Base-by-base conservation (phyloP, 2,888 invertebrate species). In the Caenorhabditis parvicauda region DNA sequence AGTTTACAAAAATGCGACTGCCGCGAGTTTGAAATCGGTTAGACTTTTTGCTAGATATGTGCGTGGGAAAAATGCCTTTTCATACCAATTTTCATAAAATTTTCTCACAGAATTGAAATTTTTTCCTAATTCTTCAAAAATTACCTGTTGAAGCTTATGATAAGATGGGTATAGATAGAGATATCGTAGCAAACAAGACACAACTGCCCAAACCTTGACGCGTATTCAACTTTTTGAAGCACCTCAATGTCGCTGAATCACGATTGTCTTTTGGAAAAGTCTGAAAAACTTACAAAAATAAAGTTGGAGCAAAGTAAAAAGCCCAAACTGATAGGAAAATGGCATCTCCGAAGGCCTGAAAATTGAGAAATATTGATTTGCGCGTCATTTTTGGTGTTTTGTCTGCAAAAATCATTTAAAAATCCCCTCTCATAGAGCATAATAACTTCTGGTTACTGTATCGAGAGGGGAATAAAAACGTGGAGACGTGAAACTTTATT, bases 141-240 rank as follows among this genome's bases (percentile, higher is more conserved):
- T 43, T 28, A 64, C 69, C 70, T 48, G 51, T 70, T 70, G 12
- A 70, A 47, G 14, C 67, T 65, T 19, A 70, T 70, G 27, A 67
- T 63, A 6, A 70, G 38, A 58, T 70, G 70, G 0, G 65, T 65
- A 49, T 70, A 70, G 24, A 70, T 65, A 5, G 70, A 70, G 41
- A 67, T 65, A 45, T 67, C 70, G 49, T 70, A 70, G 50, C 70
- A 70, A 29, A 70, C 66, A 9, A 70, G 61, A 32, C 70, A 70
- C 2, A 70, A 39, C 38, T 67, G 67, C 12, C 59, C 70, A 6
- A 70, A 57, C 21, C 64, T 49, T 6, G 58, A 38, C 3, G 67
- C 64, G 32, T 67, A 57, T 7, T 29, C 29, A 35, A 70, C 41
- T 1, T 54, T 28, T 66, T 70, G 67, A 4, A 65, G 39, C 24